phyloP scores from a whole-genome alignment of 2,888 invertebrate genomes.

The Hypena proboscidalis region DNA sequence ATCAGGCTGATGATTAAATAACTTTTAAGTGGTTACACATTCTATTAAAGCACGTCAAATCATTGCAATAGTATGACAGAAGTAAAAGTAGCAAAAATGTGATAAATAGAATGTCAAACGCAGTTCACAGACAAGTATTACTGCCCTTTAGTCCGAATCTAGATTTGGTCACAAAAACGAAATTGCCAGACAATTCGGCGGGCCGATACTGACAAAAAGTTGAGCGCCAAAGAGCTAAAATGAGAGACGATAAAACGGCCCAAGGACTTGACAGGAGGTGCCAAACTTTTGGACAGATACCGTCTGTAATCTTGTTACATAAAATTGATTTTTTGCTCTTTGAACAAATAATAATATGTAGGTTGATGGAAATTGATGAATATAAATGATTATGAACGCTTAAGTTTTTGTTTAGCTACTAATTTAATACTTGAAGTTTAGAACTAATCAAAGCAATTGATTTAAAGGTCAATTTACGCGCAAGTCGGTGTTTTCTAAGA shows the following conservation, averaged over 20 bases:
- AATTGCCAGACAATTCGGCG: conserved; percentile 29
- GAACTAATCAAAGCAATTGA: no score
- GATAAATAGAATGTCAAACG: conserved; percentile 12
- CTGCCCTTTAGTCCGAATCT: conserved; percentile 2
- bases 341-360: conserved; percentile 8
- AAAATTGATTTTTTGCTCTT: conserved; percentile 12
- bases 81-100: neutral
- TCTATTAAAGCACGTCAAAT: no score
- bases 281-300: conserved; percentile 15
- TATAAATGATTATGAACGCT: no score
- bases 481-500: no score
- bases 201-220: conserved; percentile 20
- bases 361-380: no score
- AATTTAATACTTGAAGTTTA: no score
- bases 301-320: conserved; percentile 15
- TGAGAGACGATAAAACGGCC: conserved; percentile 23
- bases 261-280: conserved; percentile 13
- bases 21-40: no score
- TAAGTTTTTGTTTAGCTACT: no score
- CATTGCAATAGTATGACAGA: no score
- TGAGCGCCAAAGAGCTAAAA: conserved; percentile 13
- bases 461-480: no score
- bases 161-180: conserved; percentile 20
- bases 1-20: no score
- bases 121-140: conserved; percentile 5